Percentiles rank a stretch among this genome's conserved stretches.
phyloP scores from a whole-genome alignment of 2,113 vertebrate species.

The Daubentonia madagascariensis region DNA sequence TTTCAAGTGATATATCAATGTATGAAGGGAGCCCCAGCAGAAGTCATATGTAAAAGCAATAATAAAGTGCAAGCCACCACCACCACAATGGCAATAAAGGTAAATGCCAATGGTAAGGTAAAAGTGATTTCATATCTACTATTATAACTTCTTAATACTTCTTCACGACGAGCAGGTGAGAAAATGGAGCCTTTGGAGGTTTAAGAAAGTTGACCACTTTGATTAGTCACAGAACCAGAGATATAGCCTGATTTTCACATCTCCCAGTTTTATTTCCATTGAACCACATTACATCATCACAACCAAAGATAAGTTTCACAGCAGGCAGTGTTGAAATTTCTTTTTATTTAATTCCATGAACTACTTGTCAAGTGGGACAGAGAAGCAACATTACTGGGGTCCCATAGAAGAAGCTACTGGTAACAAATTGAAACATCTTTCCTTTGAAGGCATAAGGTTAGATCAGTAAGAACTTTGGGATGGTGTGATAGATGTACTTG shows the following conservation, averaged over 20 bases:
- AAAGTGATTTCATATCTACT: background rate
- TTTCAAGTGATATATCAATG: background rate
- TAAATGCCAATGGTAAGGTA: background rate
- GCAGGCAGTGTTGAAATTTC: background rate
- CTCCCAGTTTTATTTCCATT: background rate
- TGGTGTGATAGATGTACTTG: background rate
- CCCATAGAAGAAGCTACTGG: background rate
- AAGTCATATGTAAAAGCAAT: background rate
- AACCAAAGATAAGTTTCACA: background rate
- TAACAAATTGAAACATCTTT: conserved; percentile 9
- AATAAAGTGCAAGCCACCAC: background rate
- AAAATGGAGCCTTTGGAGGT: background rate
- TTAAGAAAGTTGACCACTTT: background rate
- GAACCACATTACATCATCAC: background rate
- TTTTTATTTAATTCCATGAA: conserved; percentile 21
- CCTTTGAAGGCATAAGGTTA: background rate
- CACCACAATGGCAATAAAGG: background rate
- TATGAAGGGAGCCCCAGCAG: background rate
- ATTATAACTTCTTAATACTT: background rate
- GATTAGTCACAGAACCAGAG: background rate
- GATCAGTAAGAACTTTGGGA: background rate
- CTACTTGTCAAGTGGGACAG: background rate
- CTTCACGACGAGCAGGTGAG: background rate
- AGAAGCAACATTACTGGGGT: background rate
- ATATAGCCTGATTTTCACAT: background rate